These are phyloP conservation scores for Psittacara wagleri DNA, from an alignment of 2,113 vertebrate species.

Conservation along the genomic window DNA sequence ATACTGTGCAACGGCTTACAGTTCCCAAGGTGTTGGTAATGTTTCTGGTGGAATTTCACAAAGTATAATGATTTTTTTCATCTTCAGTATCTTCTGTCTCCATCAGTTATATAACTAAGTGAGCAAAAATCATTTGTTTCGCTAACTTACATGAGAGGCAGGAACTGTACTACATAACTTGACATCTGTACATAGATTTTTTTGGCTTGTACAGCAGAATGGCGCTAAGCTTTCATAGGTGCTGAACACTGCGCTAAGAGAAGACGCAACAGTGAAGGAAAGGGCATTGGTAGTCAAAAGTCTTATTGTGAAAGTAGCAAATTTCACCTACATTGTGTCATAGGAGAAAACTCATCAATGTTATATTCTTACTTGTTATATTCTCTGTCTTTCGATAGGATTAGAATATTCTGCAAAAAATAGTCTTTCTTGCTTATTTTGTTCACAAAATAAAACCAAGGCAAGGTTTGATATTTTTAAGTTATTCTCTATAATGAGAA, in stretches of 20 bases:
- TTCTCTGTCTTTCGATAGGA: background rate
- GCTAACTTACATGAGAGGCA: background rate
- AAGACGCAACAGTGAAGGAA: background rate
- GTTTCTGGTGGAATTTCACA: background rate
- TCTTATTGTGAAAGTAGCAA: background rate
- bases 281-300: background rate
- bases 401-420: slow-evolving; percentile 4
- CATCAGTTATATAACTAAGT: background rate
- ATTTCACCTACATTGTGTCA: background rate
- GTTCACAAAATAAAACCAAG: background rate
- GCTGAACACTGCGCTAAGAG: background rate
- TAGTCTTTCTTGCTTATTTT: background rate
- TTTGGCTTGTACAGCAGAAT: background rate
- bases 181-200: background rate
- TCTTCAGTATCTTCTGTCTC: background rate
- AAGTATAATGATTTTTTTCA: background rate
- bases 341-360: background rate
- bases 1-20: background rate
- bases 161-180: background rate
- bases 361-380: background rate
- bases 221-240: background rate
- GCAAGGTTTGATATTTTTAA: background rate
- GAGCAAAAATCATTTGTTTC: background rate
- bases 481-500: background rate
- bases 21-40: background rate